Percentiles rank a stretch among this genome's conserved stretches.
phyloP scores from a whole-genome alignment of 2,113 vertebrate genomes.

The Aegotheles bennettii region DNA sequence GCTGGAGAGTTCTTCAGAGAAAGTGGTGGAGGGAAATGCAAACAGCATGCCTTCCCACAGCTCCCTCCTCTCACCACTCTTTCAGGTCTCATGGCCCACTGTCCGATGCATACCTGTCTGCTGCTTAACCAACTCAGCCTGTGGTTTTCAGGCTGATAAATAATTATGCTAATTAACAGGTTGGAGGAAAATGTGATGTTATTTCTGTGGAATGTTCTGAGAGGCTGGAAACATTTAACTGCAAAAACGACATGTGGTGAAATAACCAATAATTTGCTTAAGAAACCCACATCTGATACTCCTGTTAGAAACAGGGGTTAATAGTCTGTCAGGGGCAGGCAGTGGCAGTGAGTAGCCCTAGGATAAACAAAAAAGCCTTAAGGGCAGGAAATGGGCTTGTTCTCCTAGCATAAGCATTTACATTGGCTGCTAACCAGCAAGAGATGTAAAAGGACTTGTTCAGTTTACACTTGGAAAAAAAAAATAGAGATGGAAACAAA shows the following conservation, averaged over 20 bases:
- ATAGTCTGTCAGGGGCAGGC: conserved; percentile 82
- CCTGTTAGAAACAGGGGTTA: conserved; percentile 85
- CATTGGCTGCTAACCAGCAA: conserved; percentile 82
- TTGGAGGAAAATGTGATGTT: conserved; percentile 87
- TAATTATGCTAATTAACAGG: conserved; percentile 86
- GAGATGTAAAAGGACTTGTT: conserved; percentile 80
- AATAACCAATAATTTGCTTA: conserved; percentile 91
- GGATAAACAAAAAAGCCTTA: conserved; percentile 89
- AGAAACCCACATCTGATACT: conserved; percentile 91
- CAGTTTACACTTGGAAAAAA: conserved; percentile 72
- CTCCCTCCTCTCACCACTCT: conserved; percentile 1
- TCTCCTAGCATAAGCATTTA: conserved; percentile 89
- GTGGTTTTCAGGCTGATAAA: conserved; percentile 78
- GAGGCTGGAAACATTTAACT: conserved; percentile 93
- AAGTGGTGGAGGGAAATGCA: not conserved
- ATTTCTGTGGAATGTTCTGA: conserved; percentile 85
- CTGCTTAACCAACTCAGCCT: conserved; percentile 70
- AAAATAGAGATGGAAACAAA: conserved; percentile 52
- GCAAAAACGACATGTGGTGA: conserved; percentile 84
- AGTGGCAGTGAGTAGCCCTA: conserved; percentile 80
- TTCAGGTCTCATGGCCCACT: conserved; percentile 13
- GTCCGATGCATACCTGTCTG: conserved; percentile 19
- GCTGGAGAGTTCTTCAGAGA: not conserved
- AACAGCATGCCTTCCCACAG: conserved; percentile 22
- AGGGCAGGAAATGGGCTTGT: conserved; percentile 90